phyloP scores from a whole-genome alignment of 2,888 invertebrate genomes.

The Sarcophaga subvicina region DNA sequence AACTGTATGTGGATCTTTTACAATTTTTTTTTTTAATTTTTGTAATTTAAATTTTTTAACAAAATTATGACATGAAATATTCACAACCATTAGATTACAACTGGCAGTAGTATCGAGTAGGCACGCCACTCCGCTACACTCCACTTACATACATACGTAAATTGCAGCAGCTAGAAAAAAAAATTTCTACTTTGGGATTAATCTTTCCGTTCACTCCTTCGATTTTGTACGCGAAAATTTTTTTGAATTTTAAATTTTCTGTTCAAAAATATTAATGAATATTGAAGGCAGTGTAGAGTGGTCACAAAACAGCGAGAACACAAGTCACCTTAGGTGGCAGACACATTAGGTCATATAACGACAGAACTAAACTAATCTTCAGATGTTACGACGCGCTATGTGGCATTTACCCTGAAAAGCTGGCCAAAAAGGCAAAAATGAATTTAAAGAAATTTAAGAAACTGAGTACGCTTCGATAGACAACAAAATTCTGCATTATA shows the following conservation, averaged over 20 bases:
- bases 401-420: too few species aligned
- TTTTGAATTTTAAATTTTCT: background rate
- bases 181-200: background rate
- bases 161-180: background rate
- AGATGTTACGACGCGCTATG: too few species aligned
- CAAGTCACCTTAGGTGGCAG: too few species aligned
- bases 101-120: background rate
- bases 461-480: too few species aligned
- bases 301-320: too few species aligned
- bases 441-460: too few species aligned
- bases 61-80: constrained; percentile 54
- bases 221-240: background rate
- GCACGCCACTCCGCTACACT: background rate
- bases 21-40: constrained; percentile 31
- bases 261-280: background rate
- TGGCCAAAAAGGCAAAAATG: too few species aligned
- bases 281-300: too few species aligned
- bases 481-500: too few species aligned
- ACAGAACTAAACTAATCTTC: too few species aligned
- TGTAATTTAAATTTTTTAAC: constrained; percentile 32
- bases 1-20: constrained; percentile 50
- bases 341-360: too few species aligned
- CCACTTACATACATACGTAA: background rate
- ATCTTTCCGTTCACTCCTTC: background rate
- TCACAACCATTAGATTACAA: constrained; percentile 31